Percentiles rank a stretch among this genome's conserved stretches.
phyloP scores from a whole-genome alignment of 2,797 vertebrate genomes.

The Cryptoprocta ferox region DNA sequence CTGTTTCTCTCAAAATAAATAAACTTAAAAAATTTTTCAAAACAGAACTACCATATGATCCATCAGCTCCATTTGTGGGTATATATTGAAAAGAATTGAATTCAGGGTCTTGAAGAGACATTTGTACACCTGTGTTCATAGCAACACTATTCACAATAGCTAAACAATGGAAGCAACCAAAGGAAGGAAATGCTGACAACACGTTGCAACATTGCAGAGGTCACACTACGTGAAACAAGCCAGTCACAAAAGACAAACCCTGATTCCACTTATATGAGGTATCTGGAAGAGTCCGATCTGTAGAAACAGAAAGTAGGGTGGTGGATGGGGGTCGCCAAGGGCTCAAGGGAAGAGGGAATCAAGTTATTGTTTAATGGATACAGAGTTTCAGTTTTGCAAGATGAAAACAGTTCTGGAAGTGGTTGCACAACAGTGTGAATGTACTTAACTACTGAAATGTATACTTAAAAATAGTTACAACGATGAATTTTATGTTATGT shows the following conservation, averaged over 20 bases:
- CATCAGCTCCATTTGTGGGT: not conserved
- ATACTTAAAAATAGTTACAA: not conserved
- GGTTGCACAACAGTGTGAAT: not conserved
- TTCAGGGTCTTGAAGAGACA: not conserved
- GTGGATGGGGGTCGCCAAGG: not conserved
- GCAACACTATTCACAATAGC: not conserved
- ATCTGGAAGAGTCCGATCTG: not conserved
- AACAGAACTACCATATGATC: not conserved
- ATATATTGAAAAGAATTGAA: not conserved
- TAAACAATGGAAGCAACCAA: not conserved
- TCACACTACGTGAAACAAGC: not conserved
- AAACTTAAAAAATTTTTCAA: not conserved
- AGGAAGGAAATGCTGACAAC: not conserved
- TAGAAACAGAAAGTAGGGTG: not conserved
- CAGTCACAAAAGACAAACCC: not conserved
- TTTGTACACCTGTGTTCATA: not conserved
- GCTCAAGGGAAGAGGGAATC: not conserved
- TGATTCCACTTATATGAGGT: not conserved
- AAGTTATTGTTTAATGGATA: not conserved
- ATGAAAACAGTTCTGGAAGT: not conserved
- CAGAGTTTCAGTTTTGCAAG: not conserved
- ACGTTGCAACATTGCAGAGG: not conserved
- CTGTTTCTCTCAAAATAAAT: no score
- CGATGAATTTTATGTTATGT: not conserved
- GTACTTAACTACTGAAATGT: not conserved